Base-by-base conservation (phyloP, 2,113 vertebrate species). In the Eulacestoma nigropectus region DNA sequence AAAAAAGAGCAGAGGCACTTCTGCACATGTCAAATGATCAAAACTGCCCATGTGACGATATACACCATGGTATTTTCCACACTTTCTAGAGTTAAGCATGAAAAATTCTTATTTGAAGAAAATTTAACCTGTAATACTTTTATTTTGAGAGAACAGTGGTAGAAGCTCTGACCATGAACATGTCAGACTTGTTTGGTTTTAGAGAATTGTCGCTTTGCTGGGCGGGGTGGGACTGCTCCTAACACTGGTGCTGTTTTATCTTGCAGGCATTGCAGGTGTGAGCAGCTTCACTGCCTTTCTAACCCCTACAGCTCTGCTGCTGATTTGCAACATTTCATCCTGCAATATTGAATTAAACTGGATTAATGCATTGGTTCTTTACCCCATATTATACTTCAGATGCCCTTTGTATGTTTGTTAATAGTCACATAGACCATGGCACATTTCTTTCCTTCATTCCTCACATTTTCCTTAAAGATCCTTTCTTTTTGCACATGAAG, bases 61-160 rank as follows among this genome's bases (percentile, higher is more conserved):
- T 2, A 1, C 35, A 39, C 18, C 0, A 1, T 18, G 33, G 4
- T 0, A 2, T 81, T 78, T 62, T 49, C 25, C 6, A 55, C 10
- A 32, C 49, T 9, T 32, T 77, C 33, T 60, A 23, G 7, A 42
- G 18, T 10, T 29, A 73, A 44, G 76, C 32, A 47, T 33, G 19
- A 57, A 52, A 62, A 52, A 77, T 4, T 10, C 0, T 0, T 37
- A 35, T 56, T 60, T 86, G 35, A 83, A 55, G 16, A 69, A 41
- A 89, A 73, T 47, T 32, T 73, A 21, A 44, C 13, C 13, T 56
- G 7, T 16, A 52, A 77, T 52, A 18, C 27, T 65, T 90, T 72
- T 13, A 12, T 19, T 63, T 47, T 75, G 41, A 83, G 30, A 50
- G 41, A 79, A 33, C 8, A 26, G 0, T 18, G 26, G 32, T 11